Evolutionary conservation across 2,797 vertebrate genomes (phyloP), one percentile per base, ranked within the genome.

Genomic region (Lindbergichthys nudifrons): DNA sequence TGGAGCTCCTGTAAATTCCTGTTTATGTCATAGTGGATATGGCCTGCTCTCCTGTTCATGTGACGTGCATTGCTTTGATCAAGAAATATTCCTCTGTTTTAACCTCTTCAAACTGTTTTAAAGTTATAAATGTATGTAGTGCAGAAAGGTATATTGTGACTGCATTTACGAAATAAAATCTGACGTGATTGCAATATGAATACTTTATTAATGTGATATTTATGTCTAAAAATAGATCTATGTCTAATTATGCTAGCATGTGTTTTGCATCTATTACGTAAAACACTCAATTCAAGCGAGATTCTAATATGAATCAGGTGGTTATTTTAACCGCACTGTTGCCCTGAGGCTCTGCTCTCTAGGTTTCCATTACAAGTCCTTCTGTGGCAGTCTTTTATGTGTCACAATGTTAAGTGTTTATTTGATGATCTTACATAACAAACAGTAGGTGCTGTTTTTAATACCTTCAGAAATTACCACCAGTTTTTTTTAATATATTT

Each of bases 151-250:
- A 48, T 59, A 6, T 16, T 14, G 21, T 67, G 41, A 13, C 30
- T 64, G 11, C 23, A 23, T 53, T 71, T 36, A 32, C 39, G 26
- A 51, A 62, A 32, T 60, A n/a, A 46, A 19, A 66, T 73, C 23
- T 26, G 43, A 67, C 18, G 67, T 41, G 26, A 50, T 50, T 50
- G 50, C 57, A 65, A 43, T 32, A n/a, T 36, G 53, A 42, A 53
- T 68, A 68, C 70, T 67, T 81, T 42, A 72, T 85, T 75, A 79
- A 60, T 70, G 56, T 21, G 36, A 57, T 75, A 73, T 76, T 86
- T 79, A 74, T 15, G 10, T 75, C 85, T 90, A 90, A 89, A 89
- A 86, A 84, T 93, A 88, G 80, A 77, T 19, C 45, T 76, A 57
- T 75, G 65, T 85, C 67, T 79, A 78, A 88, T 88, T 75, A 86